Evolutionary conservation across 2,113 vertebrate genomes (phyloP).

Genomic region (Cyphomyrus discorhynchus): DNA sequence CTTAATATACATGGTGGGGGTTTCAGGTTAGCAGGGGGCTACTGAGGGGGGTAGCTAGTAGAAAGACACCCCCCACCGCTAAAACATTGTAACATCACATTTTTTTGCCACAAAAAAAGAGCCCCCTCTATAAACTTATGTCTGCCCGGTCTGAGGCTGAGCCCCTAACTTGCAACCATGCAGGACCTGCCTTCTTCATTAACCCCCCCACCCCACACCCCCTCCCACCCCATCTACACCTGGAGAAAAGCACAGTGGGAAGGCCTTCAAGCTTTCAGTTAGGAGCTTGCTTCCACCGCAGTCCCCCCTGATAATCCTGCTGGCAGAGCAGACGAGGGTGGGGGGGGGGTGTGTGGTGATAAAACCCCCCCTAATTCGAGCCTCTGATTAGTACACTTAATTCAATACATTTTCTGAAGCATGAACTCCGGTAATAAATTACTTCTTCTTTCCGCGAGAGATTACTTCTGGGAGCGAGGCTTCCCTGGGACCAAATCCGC

Average conservation of each 20-base stretch:
- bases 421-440: slow-evolving; percentile 33
- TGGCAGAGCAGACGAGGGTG: slow-evolving; percentile 18
- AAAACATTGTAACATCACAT: slow-evolving; percentile 24
- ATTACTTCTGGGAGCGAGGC: slow-evolving; percentile 22
- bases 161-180: slow-evolving; percentile 15
- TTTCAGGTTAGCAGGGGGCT: slow-evolving; percentile 30
- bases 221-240: slow-evolving; percentile 20
- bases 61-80: background rate
- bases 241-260: slow-evolving; percentile 56
- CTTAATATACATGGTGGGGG: slow-evolving; percentile 38
- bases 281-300: slow-evolving; percentile 47
- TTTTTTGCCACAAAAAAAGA: slow-evolving; percentile 22
- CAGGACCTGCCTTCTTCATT: slow-evolving; percentile 20
- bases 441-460: slow-evolving; percentile 24
- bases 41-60: background rate
- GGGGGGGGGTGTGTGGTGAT: background rate
- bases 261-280: slow-evolving; percentile 43
- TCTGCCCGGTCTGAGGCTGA: background rate
- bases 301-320: slow-evolving; percentile 55
- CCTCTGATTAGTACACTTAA: slow-evolving; percentile 32
- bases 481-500: slow-evolving; percentile 18
- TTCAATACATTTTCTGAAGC: slow-evolving; percentile 48
- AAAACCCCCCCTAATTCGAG: slow-evolving; percentile 19
- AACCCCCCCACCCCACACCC: slow-evolving; percentile 5
- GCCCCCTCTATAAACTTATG: slow-evolving; percentile 9